Conservation (phyloP, 2,113 vertebrate species). For the Cyprinodon tularosa region DNA sequence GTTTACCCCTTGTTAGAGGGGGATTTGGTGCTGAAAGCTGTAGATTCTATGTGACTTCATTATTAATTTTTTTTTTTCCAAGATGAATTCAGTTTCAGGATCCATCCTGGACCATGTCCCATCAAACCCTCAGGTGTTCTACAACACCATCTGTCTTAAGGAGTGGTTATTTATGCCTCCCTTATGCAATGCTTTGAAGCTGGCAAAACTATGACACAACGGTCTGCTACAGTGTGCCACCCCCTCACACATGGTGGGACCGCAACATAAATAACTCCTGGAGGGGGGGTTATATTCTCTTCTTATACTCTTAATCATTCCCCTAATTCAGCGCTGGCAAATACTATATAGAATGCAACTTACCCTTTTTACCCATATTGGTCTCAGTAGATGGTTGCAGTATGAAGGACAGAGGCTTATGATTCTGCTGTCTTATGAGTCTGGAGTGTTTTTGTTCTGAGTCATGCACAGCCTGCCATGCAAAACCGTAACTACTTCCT, state of each 20-base stretch:
- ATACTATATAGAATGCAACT: too few species aligned
- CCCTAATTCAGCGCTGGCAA: too few species aligned
- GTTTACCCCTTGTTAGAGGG: background rate
- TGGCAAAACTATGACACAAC: constrained; percentile 31
- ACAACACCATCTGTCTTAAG: constrained; percentile 38
- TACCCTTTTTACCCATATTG: too few species aligned
- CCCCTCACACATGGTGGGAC: constrained; percentile 19
- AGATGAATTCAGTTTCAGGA: background rate
- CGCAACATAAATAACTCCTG: background rate
- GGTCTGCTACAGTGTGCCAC: constrained; percentile 35
- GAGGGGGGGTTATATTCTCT: too few species aligned
- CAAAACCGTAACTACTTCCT: too few species aligned
- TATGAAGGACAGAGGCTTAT: too few species aligned
- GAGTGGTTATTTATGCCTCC: constrained; percentile 44
- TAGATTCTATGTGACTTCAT: background rate
- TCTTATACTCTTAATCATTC: too few species aligned
- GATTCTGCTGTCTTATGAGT: too few species aligned
- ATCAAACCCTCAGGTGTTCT: constrained; percentile 31
- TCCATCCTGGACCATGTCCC: constrained; percentile 6
- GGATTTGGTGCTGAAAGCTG: background rate
- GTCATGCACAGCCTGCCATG: too few species aligned
- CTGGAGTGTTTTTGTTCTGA: too few species aligned
- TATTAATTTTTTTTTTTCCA: background rate
- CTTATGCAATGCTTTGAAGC: constrained; percentile 42
- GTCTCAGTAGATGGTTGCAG: too few species aligned